Base-by-base conservation (phyloP, 2,113 vertebrate species). In the Grammomys surdaster region DNA sequence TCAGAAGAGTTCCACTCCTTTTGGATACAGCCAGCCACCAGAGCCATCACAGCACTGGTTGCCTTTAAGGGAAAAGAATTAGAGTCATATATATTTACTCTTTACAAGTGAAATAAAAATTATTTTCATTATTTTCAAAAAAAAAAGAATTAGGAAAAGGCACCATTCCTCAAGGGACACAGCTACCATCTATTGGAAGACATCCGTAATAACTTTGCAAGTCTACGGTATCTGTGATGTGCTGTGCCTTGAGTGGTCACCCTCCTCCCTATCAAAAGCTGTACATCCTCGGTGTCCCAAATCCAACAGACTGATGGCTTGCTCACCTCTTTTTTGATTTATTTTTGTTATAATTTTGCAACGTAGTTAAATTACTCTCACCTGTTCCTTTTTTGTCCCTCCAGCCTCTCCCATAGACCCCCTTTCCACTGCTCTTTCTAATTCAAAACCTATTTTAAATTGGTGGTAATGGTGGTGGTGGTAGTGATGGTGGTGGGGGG, bases 111-210 rank as follows among this genome's bases (percentile, higher is more conserved):
- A 51, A 51, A 51, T 51, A 51, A 51, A 51, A 51, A 51, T 51
- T 51, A 51, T 51, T 51, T 51, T 51, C 51, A 51, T 51, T 51
- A 51, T 51, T 51, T 51, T 51, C 51, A 51, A 51, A 51, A 51
- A 51, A 51, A 51, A 51, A 51, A 40, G 36, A 36, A 31, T 82
- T 7, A 69, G 60, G 65, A 46, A 76, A 78, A 92, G 36, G 58
- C 3, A 2, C 56, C 63, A 67, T 92, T 93, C 77, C 91, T 95
- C 13, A 19, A 96, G 93, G 94, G 60, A 12, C 84, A 17, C 76
- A 93, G 22, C 91, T 84, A 95, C 96, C 97, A 97, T 75, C 95
- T 98, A 87, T 91, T 96, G 97, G 97, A 75, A n/a, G 33, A 19
- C 3, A 2, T 56, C 36, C 0, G 10, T 51, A 94, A 95, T 89